Evolutionary conservation across 2,888 invertebrate species (phyloP).

Genomic region (Zygaena filipendulae): DNA sequence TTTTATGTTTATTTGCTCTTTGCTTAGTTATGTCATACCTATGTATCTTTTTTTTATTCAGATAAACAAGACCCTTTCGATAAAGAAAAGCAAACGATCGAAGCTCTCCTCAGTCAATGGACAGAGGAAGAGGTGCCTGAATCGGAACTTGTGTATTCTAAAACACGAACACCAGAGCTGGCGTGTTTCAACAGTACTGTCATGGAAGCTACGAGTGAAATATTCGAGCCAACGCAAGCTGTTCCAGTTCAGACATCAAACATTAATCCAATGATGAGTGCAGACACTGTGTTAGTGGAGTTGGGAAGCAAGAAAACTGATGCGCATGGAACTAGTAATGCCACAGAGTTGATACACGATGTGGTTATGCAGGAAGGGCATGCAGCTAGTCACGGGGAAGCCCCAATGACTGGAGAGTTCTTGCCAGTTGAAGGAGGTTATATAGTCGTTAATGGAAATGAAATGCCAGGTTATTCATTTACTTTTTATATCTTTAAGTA

Average conservation of each 20-base stretch:
- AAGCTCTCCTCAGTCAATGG: constrained; percentile 57
- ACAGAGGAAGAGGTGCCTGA: constrained; percentile 53
- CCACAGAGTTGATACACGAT: constrained; percentile 5
- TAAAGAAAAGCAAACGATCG: constrained; percentile 52
- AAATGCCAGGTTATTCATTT: constrained; percentile 31
- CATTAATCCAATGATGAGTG: constrained; percentile 25
- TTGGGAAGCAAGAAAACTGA: constrained; percentile 22
- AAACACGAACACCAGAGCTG: constrained; percentile 25
- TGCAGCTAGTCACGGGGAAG: constrained; percentile 26
- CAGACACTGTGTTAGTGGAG: constrained; percentile 38
- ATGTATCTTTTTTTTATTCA: too few relatives aligned
- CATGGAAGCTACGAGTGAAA: constrained; percentile 48
- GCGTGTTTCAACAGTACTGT: constrained; percentile 47
- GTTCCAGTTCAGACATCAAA: constrained; percentile 30
- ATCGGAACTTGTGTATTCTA: constrained; percentile 27
- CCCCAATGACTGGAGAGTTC: constrained; percentile 33
- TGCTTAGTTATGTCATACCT: too few relatives aligned
- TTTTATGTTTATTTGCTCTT: too few relatives aligned
- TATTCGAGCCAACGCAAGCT: constrained; percentile 46
- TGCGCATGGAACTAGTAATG: neutral
- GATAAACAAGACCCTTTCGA: constrained; percentile 52
- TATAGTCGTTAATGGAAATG: constrained; percentile 39
- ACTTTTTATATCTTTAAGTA: too few relatives aligned
- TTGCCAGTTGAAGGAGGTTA: constrained; percentile 55
- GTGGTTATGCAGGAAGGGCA: constrained; percentile 38